These are phyloP conservation scores for Heterohyrax brucei DNA, from an alignment of 2,797 vertebrate genomes.

Conservation along the genomic window DNA sequence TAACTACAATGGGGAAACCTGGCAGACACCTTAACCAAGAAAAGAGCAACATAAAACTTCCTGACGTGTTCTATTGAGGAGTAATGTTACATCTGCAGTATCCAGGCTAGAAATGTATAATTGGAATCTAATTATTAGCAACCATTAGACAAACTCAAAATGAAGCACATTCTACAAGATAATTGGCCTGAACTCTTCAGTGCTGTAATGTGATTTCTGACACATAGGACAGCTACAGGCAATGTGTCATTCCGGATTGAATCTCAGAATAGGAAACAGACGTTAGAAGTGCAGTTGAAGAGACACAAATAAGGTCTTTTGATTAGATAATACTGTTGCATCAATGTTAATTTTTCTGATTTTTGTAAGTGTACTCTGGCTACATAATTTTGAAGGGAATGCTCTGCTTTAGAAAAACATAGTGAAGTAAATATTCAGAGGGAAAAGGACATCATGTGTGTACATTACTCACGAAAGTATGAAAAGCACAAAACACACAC, in stretches of 20 bases:
- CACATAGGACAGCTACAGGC: background rate
- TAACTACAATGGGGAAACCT: background rate
- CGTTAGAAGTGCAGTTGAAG: background rate
- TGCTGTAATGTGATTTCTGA: background rate
- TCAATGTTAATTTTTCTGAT: background rate
- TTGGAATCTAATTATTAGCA: too few species aligned
- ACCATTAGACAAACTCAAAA: too few species aligned
- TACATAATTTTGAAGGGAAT: background rate
- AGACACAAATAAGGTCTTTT: slow-evolving; percentile 4
- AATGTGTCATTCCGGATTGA: background rate
- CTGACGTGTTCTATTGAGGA: background rate
- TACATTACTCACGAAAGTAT: background rate
- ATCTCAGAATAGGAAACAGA: background rate
- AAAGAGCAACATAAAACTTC: background rate
- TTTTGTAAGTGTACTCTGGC: background rate
- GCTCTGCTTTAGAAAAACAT: background rate
- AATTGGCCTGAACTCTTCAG: background rate
- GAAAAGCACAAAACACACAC: background rate
- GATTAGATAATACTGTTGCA: background rate
- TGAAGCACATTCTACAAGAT: background rate
- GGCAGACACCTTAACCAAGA: background rate
- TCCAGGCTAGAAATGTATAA: too few species aligned
- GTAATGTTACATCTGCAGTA: background rate
- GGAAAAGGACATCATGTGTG: background rate
- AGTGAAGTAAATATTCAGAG: background rate